These are phyloP conservation scores for Aurelia aurita DNA, from an alignment of 30 jellyfish, hydroid and myxozoan genomes.

Conservation along the genomic window DNA sequence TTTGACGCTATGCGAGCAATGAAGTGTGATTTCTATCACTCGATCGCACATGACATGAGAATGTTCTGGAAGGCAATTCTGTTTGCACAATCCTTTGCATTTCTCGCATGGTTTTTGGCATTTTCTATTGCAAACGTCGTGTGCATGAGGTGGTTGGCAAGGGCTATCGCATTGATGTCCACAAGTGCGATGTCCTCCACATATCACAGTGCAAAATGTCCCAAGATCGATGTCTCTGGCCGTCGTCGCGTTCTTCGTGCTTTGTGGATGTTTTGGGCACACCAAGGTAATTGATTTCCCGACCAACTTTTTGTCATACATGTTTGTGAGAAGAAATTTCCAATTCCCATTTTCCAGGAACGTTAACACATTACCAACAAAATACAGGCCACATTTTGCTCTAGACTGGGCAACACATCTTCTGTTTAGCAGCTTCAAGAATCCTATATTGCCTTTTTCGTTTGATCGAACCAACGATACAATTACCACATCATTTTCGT, in stretches of 20 bases:
- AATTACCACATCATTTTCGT: conserved; percentile 78
- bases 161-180: conserved; percentile 52
- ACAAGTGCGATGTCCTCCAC: conserved; percentile 26
- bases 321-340: conserved; percentile 32
- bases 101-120: conserved; percentile 9
- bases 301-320: conserved; percentile 4
- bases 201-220: conserved; percentile 39
- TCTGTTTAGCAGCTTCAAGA: conserved; percentile 51
- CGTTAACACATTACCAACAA: conserved; percentile 56
- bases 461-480: conserved; percentile 79
- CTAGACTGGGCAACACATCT: conserved; percentile 88
- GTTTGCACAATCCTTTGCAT: conserved; percentile 9
- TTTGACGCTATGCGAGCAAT: conserved; percentile 51
- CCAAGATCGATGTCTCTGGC: conserved; percentile 35
- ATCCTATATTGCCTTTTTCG: conserved; percentile 44
- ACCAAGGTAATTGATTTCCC: conserved; percentile 24
- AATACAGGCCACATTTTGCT: conserved; percentile 75
- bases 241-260: neutral
- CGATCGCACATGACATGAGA: conserved; percentile 12
- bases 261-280: conserved; percentile 51
- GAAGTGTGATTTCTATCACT: neutral
- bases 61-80: conserved; percentile 20
- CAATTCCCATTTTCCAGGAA: conserved; percentile 27
- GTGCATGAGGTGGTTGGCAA: conserved; percentile 69
- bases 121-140: conserved; percentile 15